Percentiles rank a stretch among this genome's conserved stretches.
Conservation (phyloP, 2,888 invertebrate species). For the Boloria euphrosyne region DNA sequence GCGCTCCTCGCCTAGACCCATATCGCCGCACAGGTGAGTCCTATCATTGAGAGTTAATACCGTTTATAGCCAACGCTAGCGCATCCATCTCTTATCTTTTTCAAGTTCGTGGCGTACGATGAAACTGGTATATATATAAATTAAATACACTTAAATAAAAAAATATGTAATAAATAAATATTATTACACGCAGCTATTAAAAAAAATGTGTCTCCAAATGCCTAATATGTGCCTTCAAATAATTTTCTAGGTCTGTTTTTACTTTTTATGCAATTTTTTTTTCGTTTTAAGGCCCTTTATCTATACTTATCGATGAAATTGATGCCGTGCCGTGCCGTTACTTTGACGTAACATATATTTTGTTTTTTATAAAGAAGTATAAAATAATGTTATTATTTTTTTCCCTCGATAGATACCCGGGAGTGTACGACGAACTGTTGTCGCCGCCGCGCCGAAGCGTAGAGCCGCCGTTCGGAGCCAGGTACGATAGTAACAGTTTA, state of each 20-base stretch:
- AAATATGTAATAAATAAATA: too few relatives aligned
- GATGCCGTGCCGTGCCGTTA: too few relatives aligned
- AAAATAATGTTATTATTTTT: not conserved
- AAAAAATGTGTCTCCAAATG: too few relatives aligned
- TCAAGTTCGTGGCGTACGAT: conserved; percentile 38
- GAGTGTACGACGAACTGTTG: conserved; percentile 78
- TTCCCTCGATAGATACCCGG: conserved; percentile 58
- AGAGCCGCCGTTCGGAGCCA: conserved; percentile 78
- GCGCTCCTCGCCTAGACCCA: conserved; percentile 52
- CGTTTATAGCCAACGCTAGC: too few relatives aligned
- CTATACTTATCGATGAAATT: too few relatives aligned
- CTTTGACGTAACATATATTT: not conserved
- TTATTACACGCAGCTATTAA: too few relatives aligned
- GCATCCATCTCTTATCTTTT: not conserved
- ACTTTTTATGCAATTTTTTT: too few relatives aligned
- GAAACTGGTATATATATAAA: not conserved
- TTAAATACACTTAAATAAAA: not conserved
- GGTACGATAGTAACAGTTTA: conserved; percentile 79
- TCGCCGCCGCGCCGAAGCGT: conserved; percentile 76
- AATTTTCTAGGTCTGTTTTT: too few relatives aligned
- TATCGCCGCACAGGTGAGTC: conserved; percentile 56
- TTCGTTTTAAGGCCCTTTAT: too few relatives aligned
- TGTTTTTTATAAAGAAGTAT: not conserved
- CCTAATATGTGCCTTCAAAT: too few relatives aligned
- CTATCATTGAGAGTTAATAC: too few relatives aligned